phyloP scores from a whole-genome alignment of 2,888 invertebrate genomes.

The Drosophila aldrichi region DNA sequence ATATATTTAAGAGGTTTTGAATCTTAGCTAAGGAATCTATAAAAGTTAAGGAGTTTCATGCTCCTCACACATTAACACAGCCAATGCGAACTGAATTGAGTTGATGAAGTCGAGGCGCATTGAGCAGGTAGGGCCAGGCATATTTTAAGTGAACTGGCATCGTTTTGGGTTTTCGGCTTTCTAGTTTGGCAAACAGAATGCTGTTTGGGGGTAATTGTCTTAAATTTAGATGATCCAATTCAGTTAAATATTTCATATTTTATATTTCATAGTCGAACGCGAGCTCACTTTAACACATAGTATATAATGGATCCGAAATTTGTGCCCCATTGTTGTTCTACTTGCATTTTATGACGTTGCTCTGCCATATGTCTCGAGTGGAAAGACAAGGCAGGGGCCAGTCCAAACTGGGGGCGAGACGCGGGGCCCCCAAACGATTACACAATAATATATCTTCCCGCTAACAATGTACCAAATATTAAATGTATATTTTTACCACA shows the following conservation, averaged over 20 bases:
- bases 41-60: too few species aligned
- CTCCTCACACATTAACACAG: too few species aligned
- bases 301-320: slow-evolving; percentile 2
- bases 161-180: too few species aligned
- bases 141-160: background rate
- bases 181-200: background rate
- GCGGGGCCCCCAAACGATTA: slow-evolving; percentile 55
- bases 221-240: slow-evolving; percentile 8
- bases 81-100: background rate
- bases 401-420: background rate
- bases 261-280: slow-evolving; percentile 2
- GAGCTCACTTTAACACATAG: slow-evolving; percentile 5
- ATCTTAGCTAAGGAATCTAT: too few species aligned
- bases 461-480: slow-evolving; percentile 81
- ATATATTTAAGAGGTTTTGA: too few species aligned
- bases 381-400: background rate
- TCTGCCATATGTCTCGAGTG: slow-evolving; percentile 15
- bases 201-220: background rate
- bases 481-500: slow-evolving; percentile 81
- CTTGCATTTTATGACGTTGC: slow-evolving; percentile 26
- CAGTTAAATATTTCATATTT: slow-evolving; percentile 5
- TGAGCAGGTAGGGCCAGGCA: background rate
- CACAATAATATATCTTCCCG: slow-evolving; percentile 77
- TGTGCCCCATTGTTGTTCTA: slow-evolving; percentile 9
- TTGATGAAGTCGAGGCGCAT: too few species aligned